These are phyloP conservation scores for Myathropa florea DNA, from an alignment of 2,888 invertebrate genomes.

Conservation along the genomic window DNA sequence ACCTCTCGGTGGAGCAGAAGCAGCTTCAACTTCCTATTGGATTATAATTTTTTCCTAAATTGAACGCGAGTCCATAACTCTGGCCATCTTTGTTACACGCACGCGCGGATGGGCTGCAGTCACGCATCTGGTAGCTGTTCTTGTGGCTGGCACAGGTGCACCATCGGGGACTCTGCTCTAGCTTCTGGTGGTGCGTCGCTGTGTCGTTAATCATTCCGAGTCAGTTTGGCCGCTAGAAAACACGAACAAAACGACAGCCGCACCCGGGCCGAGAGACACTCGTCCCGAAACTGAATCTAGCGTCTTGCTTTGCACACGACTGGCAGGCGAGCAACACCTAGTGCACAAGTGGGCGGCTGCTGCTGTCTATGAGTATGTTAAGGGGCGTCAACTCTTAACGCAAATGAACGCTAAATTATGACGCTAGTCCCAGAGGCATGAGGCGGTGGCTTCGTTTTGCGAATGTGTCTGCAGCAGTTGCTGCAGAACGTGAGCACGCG, in stretches of 20 bases:
- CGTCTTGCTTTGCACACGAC: neutral
- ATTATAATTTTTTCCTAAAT: neutral
- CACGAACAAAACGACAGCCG: constrained; percentile 11
- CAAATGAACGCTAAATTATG: constrained; percentile 49
- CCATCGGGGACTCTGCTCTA: neutral
- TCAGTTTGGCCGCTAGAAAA: neutral
- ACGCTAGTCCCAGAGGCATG: constrained; percentile 4
- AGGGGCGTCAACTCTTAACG: constrained; percentile 43
- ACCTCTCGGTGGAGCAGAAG: too few species aligned
- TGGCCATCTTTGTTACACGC: neutral
- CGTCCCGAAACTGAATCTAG: neutral
- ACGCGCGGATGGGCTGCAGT: neutral
- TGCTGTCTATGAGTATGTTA: neutral
- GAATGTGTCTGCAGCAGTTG: neutral
- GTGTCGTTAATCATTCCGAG: constrained; percentile 32
- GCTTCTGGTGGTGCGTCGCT: constrained; percentile 21
- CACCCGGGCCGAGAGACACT: neutral
- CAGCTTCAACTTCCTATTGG: neutral
- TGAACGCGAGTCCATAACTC: too few species aligned
- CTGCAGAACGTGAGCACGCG: neutral
- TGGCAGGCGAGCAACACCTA: neutral
- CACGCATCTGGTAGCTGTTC: neutral
- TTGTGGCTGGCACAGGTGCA: neutral
- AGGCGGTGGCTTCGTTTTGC: neutral
- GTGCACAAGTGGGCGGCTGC: constrained; percentile 24